Percentiles rank a stretch among this genome's conserved stretches.
Conservation (phyloP, 2,888 invertebrate species). For the Archips crataeganus region DNA sequence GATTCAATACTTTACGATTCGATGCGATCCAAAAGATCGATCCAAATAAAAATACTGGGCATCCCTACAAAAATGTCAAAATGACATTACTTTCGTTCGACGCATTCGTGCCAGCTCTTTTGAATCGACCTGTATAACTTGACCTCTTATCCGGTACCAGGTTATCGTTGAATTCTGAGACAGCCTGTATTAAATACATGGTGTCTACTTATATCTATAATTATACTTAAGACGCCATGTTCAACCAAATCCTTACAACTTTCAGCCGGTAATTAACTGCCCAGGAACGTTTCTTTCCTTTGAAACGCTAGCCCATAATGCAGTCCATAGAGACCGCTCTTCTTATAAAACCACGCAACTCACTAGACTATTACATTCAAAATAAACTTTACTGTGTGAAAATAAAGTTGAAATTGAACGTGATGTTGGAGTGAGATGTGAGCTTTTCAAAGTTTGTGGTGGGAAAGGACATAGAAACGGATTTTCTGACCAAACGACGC, state of each 20-base stretch:
- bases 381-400: background rate
- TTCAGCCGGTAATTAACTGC: constrained; percentile 73
- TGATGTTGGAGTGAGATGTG: background rate
- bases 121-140: too few species aligned
- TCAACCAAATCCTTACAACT: constrained; percentile 59
- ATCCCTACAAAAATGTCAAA: too few species aligned
- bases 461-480: too few species aligned
- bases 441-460: background rate
- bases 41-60: too few species aligned
- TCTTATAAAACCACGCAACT: background rate
- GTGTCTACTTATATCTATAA: too few species aligned
- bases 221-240: constrained; percentile 53
- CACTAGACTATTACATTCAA: background rate
- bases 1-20: too few species aligned
- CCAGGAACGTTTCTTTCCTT: constrained; percentile 72
- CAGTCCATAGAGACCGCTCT: constrained; percentile 56
- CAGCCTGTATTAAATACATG: too few species aligned
- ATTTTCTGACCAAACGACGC: background rate
- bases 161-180: too few species aligned
- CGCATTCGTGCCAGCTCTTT: too few species aligned
- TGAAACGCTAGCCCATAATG: constrained; percentile 79
- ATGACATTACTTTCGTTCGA: too few species aligned
- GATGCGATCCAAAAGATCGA: too few species aligned
- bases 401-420: background rate
- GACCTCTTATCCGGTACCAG: too few species aligned